Base-by-base conservation (phyloP, 1,140 invertebrate species). In the Druon quercuslanigerum region DNA sequence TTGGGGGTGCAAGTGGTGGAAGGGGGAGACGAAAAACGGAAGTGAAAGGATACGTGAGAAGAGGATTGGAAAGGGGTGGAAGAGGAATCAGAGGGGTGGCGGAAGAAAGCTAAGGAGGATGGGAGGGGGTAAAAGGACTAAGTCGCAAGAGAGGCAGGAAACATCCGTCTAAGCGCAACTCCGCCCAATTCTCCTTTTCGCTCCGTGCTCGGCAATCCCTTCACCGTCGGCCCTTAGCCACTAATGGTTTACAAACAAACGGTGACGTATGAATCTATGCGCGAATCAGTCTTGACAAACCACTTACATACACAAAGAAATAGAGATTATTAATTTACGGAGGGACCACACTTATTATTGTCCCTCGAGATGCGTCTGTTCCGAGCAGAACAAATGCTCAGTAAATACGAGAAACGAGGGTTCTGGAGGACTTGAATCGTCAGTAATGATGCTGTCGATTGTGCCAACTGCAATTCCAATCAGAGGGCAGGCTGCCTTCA, bases 201-300 rank as follows among this genome's bases (percentile, higher is more conserved):
- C 73, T 14, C 50, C 70, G 40, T 74, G 79, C 79, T 73, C 73
- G 77, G 78, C 72, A 79, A 73, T 66, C 60, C 14, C 60, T 66
- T 66, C 60, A 33, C 25, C 60, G 40, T 40, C 52, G 72, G 51
- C 73, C 56, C 66, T 40, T 71, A 70, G 71, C 72, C 51, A 73
- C 77, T 79, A 79, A 79, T 79, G 77, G 77, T 79, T 75, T 79
- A 75, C 73, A 79, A 79, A 79, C 77, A 79, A 75, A 74, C 73
- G 54, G 16, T 51, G 54, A 66, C 60, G 60, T 40, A 40, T 40
- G 60, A 66, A 66, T 66, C 60, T 66, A 66, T 66, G 60, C 60
- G 25, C 60, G 60, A 66, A 66, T 66, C 60, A 66, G 60, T 33
- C 25, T 14, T 66, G 60, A 66, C 60, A 33, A 66, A 66, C 60